Evolutionary conservation across 2,797 vertebrate species (phyloP).

Genomic region (Pitangus sulphuratus): DNA sequence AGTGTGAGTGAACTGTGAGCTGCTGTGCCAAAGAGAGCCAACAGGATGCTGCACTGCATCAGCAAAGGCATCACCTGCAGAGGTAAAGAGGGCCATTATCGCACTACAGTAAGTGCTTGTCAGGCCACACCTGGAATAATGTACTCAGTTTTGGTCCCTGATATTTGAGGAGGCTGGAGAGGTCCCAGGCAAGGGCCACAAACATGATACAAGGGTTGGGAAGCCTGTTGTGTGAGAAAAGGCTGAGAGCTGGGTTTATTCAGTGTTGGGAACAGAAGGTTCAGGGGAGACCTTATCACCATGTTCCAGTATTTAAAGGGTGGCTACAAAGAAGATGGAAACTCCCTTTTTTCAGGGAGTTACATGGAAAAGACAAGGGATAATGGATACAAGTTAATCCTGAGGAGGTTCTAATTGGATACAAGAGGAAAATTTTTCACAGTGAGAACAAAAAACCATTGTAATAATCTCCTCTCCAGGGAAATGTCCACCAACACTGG

Average conservation of each 20-base stretch:
- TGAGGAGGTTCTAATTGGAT: neutral
- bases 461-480: neutral
- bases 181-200: neutral
- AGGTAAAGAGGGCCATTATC: neutral
- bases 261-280: neutral
- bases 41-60: neutral
- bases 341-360: neutral
- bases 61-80: neutral
- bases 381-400: neutral
- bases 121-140: neutral
- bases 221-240: neutral
- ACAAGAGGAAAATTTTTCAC: neutral
- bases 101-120: too few species aligned
- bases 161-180: neutral
- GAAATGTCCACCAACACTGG: neutral
- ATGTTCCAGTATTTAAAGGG: neutral
- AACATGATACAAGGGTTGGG: neutral
- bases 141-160: neutral
- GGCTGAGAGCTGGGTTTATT: neutral
- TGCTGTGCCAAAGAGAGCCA: neutral
- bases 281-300: neutral
- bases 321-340: neutral
- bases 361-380: neutral
- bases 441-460: neutral
- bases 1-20: rapidly evolving